Evolutionary conservation across 2,888 invertebrate species (phyloP).

Genomic region (Hyposoter didymator): DNA sequence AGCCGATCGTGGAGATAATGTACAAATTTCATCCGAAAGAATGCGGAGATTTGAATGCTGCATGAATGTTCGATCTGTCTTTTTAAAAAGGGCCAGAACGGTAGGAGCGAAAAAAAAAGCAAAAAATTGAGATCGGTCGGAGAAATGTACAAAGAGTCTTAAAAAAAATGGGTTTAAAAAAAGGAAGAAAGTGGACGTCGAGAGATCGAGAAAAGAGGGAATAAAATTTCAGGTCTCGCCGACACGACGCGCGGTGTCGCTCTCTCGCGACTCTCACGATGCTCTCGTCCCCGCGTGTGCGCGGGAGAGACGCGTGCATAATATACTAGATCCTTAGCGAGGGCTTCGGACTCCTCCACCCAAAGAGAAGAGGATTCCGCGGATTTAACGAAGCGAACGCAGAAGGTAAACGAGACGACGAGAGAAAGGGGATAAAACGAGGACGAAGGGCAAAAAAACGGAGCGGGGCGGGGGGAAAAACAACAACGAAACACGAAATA

Average conservation of each 20-base stretch:
- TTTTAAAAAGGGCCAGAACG: background rate
- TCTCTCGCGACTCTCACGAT: constrained; percentile 58
- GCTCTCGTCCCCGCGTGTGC: constrained; percentile 12
- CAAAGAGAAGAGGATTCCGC: constrained; percentile 59
- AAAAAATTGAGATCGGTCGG: constrained; percentile 21
- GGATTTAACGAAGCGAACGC: constrained; percentile 68
- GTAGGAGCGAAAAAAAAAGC: background rate
- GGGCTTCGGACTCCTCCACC: constrained; percentile 50
- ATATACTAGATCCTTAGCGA: constrained; percentile 65
- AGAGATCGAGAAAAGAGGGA: constrained; percentile 55
- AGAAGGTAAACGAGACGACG: constrained; percentile 62
- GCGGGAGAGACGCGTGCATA: constrained; percentile 48
- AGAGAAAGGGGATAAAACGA: constrained; percentile 56
- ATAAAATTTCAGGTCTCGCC: constrained; percentile 68
- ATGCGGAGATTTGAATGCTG: background rate
- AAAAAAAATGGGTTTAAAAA: constrained; percentile 18
- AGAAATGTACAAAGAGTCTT: constrained; percentile 4
- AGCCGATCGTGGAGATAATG: background rate
- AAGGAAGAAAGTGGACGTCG: constrained; percentile 35
- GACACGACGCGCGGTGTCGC: constrained; percentile 56
- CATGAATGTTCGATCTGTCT: background rate
- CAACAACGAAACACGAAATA: constrained; percentile 36
- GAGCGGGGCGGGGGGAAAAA: constrained; percentile 39
- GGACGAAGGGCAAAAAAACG: constrained; percentile 48
- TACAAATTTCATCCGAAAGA: background rate